These are phyloP conservation scores for Dunckerocampus dactyliophorus DNA, from an alignment of 2,113 vertebrate species.

Conservation along the genomic window DNA sequence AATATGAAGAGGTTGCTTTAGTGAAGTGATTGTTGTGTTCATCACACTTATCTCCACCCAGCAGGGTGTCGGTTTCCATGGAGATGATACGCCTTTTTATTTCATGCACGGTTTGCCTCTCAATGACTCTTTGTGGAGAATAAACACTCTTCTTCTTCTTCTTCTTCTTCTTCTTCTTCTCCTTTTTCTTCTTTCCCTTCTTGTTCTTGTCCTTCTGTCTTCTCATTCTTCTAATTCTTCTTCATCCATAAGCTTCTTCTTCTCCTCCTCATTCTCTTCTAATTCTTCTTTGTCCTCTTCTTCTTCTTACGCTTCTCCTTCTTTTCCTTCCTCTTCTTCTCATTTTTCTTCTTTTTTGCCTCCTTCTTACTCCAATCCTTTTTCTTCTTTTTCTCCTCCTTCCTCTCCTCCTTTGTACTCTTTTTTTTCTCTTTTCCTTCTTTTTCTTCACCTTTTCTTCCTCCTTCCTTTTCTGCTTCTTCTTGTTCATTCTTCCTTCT, in stretches of 20 bases:
- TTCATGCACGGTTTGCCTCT: no score
- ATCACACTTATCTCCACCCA: no score
- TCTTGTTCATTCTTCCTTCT: no score
- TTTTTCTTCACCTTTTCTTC: no score
- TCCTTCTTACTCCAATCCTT: neutral
- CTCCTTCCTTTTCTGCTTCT: no score
- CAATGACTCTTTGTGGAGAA: no score
- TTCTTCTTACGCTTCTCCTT: no score
- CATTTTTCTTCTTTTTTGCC: neutral
- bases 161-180: neutral
- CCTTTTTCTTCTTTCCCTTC: neutral
- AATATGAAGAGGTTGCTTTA: no score
- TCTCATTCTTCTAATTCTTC: neutral
- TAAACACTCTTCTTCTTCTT: neutral
- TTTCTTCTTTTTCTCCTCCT: neutral
- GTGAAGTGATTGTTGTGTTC: no score
- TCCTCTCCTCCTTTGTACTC: neutral
- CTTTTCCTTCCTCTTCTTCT: neutral
- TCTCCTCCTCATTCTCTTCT: neutral
- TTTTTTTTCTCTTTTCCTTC: slow-evolving; percentile 1
- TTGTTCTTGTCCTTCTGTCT: neutral
- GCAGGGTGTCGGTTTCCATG: no score
- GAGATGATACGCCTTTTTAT: no score
- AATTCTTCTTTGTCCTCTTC: neutral
- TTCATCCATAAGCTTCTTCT: neutral